phyloP scores from a whole-genome alignment of 2,113 vertebrate species.

The Corythornis vintsioides region DNA sequence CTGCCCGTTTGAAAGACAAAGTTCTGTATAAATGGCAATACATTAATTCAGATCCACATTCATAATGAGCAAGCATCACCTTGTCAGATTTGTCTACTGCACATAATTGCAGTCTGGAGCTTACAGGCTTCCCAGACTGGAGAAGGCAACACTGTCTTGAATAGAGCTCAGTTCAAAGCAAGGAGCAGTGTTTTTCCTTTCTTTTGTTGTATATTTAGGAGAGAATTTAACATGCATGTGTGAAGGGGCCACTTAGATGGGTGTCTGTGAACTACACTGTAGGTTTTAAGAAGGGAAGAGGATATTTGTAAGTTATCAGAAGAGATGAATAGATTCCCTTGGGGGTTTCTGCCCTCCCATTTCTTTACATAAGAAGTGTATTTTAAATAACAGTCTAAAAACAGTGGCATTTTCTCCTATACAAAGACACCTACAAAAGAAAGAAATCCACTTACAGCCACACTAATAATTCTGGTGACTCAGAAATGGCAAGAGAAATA shows the following conservation, averaged over 20 bases:
- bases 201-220: no score
- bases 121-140: not conserved
- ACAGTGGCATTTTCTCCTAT: no score
- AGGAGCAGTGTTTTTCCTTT: not conserved
- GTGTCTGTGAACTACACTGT: no score
- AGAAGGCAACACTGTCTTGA: not conserved
- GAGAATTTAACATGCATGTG: no score
- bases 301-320: no score
- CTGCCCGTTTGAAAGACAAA: not conserved
- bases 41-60: not conserved
- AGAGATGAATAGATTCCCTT: no score
- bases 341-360: no score
- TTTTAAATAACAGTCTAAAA: no score
- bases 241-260: no score
- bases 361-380: no score
- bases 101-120: not conserved
- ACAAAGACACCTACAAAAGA: no score
- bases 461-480: not conserved
- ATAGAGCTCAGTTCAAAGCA: not conserved
- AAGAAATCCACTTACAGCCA: not conserved
- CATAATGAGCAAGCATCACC: not conserved
- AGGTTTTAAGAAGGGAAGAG: no score
- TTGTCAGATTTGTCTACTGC: not conserved
- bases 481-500: not conserved
- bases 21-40: not conserved